Evolutionary conservation across 2,888 invertebrate genomes (phyloP).

Genomic region (Drosophila prostipennis): DNA sequence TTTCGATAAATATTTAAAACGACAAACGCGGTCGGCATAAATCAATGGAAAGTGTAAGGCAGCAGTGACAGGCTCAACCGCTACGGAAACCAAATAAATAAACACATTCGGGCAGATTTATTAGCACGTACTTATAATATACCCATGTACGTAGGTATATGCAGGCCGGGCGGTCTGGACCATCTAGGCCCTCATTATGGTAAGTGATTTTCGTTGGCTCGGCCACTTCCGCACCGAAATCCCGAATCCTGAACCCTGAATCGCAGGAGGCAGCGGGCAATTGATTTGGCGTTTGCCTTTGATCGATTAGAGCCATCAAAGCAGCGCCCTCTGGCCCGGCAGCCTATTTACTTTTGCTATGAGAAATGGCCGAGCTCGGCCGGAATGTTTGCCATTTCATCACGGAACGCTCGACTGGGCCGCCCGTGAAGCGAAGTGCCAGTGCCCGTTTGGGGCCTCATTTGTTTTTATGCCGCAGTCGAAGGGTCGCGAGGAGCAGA

Average conservation of each 20-base stretch:
- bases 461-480: conserved; percentile 50
- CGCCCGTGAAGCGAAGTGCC: conserved; percentile 27
- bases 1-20: conserved; percentile 56
- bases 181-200: conserved; percentile 55
- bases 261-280: conserved; percentile 52
- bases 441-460: conserved; percentile 44
- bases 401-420: conserved; percentile 50
- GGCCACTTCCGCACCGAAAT: conserved; percentile 40
- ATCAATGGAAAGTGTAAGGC: conserved; percentile 48
- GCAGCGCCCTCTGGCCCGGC: conserved; percentile 40
- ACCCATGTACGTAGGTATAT: neutral
- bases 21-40: conserved; percentile 54
- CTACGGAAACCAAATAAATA: conserved; percentile 48
- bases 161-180: conserved; percentile 21
- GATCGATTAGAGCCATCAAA: conserved; percentile 70
- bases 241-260: conserved; percentile 8
- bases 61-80: conserved; percentile 26
- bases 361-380: conserved; percentile 49
- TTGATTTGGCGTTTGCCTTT: conserved; percentile 74
- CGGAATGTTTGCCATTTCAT: conserved; percentile 61
- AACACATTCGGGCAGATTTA: conserved; percentile 57
- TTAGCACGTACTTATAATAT: conserved; percentile 47
- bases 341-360: conserved; percentile 63
- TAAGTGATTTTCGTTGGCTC: conserved; percentile 57
- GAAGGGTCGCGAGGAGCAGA: neutral